Evolutionary conservation across 2,888 invertebrate genomes (phyloP).

Genomic region (Sarcophaga variegata): DNA sequence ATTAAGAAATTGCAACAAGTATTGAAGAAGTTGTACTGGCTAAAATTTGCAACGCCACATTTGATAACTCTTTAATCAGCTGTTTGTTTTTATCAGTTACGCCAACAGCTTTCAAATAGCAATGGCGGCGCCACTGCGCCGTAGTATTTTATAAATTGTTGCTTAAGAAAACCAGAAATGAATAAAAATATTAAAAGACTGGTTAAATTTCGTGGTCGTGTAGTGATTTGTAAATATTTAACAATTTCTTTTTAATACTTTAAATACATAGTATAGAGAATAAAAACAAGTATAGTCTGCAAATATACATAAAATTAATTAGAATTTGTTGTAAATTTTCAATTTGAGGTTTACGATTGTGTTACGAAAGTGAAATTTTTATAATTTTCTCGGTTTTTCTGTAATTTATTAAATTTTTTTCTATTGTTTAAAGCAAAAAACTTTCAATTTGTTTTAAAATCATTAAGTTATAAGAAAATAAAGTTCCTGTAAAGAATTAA

Average conservation of each 20-base stretch:
- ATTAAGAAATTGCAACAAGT: too few relatives aligned
- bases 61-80: too few relatives aligned
- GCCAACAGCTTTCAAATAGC: background rate
- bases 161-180: conserved; percentile 44
- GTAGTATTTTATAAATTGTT: background rate
- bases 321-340: too few relatives aligned
- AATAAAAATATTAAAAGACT: conserved; percentile 53
- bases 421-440: background rate
- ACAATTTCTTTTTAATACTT: background rate
- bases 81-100: too few relatives aligned
- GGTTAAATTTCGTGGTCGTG: background rate
- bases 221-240: background rate
- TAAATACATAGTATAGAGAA: background rate
- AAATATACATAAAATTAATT: too few relatives aligned
- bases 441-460: too few relatives aligned
- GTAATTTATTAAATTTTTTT: background rate
- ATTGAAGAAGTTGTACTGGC: too few relatives aligned
- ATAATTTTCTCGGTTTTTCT: background rate
- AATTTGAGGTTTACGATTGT: conserved; percentile 70
- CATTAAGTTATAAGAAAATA: too few relatives aligned
- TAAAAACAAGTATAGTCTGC: background rate
- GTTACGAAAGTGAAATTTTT: conserved; percentile 74
- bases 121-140: background rate
- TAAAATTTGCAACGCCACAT: too few relatives aligned
- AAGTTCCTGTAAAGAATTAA: conserved; percentile 24